Percentiles rank a stretch among this genome's conserved stretches.
phyloP scores from a whole-genome alignment of 2,113 vertebrate species.

The Halcyon malimbica region DNA sequence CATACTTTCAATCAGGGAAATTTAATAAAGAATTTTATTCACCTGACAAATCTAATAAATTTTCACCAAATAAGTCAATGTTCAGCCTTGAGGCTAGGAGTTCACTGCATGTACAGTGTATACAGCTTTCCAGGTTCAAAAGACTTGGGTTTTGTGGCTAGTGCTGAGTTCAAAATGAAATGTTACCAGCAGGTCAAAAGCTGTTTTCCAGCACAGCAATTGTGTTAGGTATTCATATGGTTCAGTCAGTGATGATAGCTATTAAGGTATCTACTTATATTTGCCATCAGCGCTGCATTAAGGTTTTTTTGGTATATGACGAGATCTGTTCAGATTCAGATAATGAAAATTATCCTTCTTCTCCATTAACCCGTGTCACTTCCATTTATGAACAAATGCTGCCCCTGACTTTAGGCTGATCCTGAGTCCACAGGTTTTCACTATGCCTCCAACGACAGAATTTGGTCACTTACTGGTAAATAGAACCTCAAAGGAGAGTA shows the following conservation, averaged over 20 bases:
- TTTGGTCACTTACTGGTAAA: background rate
- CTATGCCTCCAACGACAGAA: background rate
- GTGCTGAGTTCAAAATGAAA: background rate
- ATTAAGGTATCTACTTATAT: background rate
- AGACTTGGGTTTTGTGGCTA: background rate
- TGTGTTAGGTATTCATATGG: background rate
- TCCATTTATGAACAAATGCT: background rate
- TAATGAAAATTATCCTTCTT: slow-evolving; percentile 30
- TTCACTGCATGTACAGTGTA: background rate
- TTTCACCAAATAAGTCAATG: slow-evolving; percentile 42
- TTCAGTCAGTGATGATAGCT: background rate
- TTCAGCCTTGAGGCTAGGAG: background rate
- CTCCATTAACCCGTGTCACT: slow-evolving; percentile 12
- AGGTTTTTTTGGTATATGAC: background rate
- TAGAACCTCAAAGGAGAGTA: background rate
- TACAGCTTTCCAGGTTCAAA: background rate
- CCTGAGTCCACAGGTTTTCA: background rate
- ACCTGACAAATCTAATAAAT: slow-evolving; percentile 60
- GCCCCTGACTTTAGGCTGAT: background rate
- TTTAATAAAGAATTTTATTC: slow-evolving; percentile 58
- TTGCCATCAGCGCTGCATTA: background rate
- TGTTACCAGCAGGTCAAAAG: background rate
- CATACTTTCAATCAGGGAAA: slow-evolving; percentile 29
- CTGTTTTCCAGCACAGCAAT: background rate
- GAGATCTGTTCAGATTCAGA: background rate